Evolutionary conservation across 2,888 invertebrate genomes (phyloP).

Genomic region (Erpobdella octoculata): DNA sequence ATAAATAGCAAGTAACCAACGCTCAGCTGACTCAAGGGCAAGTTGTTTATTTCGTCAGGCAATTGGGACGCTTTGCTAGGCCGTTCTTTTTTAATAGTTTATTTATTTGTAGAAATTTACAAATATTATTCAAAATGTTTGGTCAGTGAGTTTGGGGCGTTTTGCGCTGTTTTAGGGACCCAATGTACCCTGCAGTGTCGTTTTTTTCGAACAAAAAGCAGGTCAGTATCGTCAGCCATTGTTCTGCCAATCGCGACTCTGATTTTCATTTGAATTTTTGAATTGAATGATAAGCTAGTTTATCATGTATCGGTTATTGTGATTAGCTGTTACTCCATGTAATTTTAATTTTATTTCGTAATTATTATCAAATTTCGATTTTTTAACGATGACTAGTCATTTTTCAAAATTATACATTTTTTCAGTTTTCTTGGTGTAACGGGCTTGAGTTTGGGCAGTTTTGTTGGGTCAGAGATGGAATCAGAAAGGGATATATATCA

Average conservation of each 20-base stretch:
- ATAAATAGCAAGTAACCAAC: not conserved
- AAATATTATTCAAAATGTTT: constrained; percentile 6
- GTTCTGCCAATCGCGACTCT: not conserved
- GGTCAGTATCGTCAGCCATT: constrained; percentile 8
- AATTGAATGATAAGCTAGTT: not conserved
- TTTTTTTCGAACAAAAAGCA: constrained; percentile 1
- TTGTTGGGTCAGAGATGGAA: constrained; percentile 18
- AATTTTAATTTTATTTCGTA: not conserved
- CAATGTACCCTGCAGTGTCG: constrained; percentile 19
- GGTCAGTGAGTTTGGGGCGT: constrained; percentile 6
- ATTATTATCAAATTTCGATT: not conserved
- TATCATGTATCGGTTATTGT: too few species aligned
- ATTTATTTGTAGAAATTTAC: not conserved
- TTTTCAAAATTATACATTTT: not conserved
- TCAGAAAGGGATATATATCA: constrained; percentile 1
- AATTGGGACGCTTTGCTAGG: not conserved
- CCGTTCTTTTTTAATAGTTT: not conserved
- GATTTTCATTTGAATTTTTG: not conserved
- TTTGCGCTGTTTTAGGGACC: constrained; percentile 16
- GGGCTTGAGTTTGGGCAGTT: constrained; percentile 5
- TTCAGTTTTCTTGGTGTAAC: constrained; percentile 19
- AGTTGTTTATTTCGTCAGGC: constrained; percentile 12
- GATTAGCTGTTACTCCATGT: not conserved
- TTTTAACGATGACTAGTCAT: not conserved
- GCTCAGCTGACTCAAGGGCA: constrained; percentile 12